Evolutionary conservation across 2,888 invertebrate genomes (phyloP).

Genomic region (Beris morrisii): DNA sequence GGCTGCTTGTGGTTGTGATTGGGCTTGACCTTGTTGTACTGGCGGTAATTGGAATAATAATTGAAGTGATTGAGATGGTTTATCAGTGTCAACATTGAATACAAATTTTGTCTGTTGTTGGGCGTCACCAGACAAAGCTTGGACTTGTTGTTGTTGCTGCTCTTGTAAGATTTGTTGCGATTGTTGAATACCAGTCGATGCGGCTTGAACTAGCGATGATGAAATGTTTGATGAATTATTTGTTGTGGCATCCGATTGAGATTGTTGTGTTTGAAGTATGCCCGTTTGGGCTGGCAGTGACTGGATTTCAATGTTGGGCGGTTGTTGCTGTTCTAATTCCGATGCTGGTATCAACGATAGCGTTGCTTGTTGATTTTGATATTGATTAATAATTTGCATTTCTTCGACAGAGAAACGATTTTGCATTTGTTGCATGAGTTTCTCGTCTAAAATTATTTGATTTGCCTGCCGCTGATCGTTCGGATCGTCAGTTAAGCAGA

Average conservation of each 20-base stretch:
- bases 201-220: slow-evolving; percentile 35
- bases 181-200: slow-evolving; percentile 43
- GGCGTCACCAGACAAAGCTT: slow-evolving; percentile 43
- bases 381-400: slow-evolving; percentile 53
- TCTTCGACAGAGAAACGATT: slow-evolving; percentile 56
- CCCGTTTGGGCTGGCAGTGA: slow-evolving; percentile 40
- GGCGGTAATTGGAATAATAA: slow-evolving; percentile 54
- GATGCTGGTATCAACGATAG: slow-evolving; percentile 52
- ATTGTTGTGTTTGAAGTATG: slow-evolving; percentile 34
- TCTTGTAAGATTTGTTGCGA: slow-evolving; percentile 43
- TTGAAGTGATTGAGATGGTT: slow-evolving; percentile 54
- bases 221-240: slow-evolving; percentile 37
- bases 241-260: slow-evolving; percentile 33
- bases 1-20: slow-evolving; percentile 41
- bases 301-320: slow-evolving; percentile 48
- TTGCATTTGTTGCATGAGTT: slow-evolving; percentile 57
- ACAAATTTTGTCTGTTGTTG: slow-evolving; percentile 53
- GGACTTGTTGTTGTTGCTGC: slow-evolving; percentile 40
- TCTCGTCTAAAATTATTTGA: slow-evolving; percentile 53
- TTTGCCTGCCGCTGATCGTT: slow-evolving; percentile 46
- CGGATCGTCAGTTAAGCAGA: slow-evolving; percentile 45
- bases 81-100: slow-evolving; percentile 55
- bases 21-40: slow-evolving; percentile 43
- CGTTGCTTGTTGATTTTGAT: slow-evolving; percentile 52
- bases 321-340: slow-evolving; percentile 49